Base-by-base conservation (phyloP, 64 coral and sea anemone genomes). In the Astreopora myriophthalma region DNA sequence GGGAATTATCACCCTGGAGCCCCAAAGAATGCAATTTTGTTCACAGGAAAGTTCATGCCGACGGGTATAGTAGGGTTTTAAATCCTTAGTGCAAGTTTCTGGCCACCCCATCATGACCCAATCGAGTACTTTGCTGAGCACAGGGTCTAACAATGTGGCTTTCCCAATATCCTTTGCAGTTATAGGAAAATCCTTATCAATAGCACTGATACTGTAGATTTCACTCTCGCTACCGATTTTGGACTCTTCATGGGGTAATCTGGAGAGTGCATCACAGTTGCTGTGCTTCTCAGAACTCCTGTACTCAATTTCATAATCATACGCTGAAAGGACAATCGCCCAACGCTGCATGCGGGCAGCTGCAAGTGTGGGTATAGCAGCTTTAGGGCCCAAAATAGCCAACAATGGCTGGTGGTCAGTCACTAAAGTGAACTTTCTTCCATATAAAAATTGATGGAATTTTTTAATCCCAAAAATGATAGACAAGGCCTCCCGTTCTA, bases 241-340 rank as follows among this genome's bases (percentile, higher is more conserved):
- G 11, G 42, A 46, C 5, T 46, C 42, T 46, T 46, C 42, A 31
- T 58, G 32, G 93, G 93, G 27, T 90, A 63, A 46, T 31, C 81
- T 70, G 26, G 77, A 90, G 20, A 95, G 80, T 12, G 93, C 86
- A 85, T 94, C 87, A 89, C 86, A 88, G 80, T 94, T 94, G 49
- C 44, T 39, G 34, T 95, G 87, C 34, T 91, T 74, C 37, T 2
- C 48, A 52, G 48, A 52, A 16, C 48, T 52, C 49, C 75, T 86
- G 46, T 87, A 91, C 24, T 71, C 81, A 28, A 87, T 79, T 5
- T 95, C 81, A 73, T 91, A 95, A 17, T 86, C 87, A 89, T 94
- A 94, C 3, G 79, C 93, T 5, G 69, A 75, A 12, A 90, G 80
- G 6, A 62, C 71, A 29, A 91, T 32, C n/a, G n/a, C n/a, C n/a